A percentile compares a stretch with the other conserved stretches of the same genome.
phyloP scores from a whole-genome alignment of 2,888 invertebrate genomes.

The Leucozona laternaria region DNA sequence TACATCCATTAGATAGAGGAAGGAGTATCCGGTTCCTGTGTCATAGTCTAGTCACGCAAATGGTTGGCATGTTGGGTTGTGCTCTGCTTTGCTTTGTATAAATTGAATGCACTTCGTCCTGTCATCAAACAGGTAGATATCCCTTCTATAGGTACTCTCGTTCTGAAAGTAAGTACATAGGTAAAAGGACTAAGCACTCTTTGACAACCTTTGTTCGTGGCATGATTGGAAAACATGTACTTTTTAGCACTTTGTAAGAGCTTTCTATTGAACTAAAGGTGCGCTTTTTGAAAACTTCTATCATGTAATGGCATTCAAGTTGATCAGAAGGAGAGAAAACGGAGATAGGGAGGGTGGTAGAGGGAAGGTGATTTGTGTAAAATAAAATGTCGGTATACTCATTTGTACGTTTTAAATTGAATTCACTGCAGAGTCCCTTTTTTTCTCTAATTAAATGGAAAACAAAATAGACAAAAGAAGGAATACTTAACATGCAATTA shows the following conservation, averaged over 20 bases:
- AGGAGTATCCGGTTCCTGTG: slow-evolving; percentile 37
- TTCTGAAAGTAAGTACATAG: background rate
- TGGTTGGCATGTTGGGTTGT: slow-evolving; percentile 9
- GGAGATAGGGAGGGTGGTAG: too few relatives aligned
- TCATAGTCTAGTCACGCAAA: slow-evolving; percentile 49
- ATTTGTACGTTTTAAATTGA: slow-evolving; percentile 18
- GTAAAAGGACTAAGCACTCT: slow-evolving; percentile 21
- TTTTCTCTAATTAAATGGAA: background rate
- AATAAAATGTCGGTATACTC: slow-evolving; percentile 6
- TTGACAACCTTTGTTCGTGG: slow-evolving; percentile 22
- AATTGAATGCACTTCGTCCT: slow-evolving; percentile 37
- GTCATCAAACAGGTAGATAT: slow-evolving; percentile 14
- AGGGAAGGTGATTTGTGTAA: background rate
- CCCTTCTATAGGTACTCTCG: background rate
- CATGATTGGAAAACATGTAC: slow-evolving; percentile 27
- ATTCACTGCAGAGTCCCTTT: slow-evolving; percentile 12
- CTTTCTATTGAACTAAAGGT: slow-evolving; percentile 15
- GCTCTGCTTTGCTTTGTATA: slow-evolving; percentile 3
- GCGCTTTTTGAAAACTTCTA: slow-evolving; percentile 17
- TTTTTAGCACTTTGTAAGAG: slow-evolving; percentile 14
- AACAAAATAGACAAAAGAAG: background rate
- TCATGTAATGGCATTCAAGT: slow-evolving; percentile 12
- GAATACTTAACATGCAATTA: slow-evolving; percentile 64
- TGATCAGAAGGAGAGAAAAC: background rate
- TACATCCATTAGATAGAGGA: slow-evolving; percentile 41